These are phyloP conservation scores for Nycticorax nycticorax DNA, from an alignment of 2,113 vertebrate genomes.

Conservation along the genomic window DNA sequence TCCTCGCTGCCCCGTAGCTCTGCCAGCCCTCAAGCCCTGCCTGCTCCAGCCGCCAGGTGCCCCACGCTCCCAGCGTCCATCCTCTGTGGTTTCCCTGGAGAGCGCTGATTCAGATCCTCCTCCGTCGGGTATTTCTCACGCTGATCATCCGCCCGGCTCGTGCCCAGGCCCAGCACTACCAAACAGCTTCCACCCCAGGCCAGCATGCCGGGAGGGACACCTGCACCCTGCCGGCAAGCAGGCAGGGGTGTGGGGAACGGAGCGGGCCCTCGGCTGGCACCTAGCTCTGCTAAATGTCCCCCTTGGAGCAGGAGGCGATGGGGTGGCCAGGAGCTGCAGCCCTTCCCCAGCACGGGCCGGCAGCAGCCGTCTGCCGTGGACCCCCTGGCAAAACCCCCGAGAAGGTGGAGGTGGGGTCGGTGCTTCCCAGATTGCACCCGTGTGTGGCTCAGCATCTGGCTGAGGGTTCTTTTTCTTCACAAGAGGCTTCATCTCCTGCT, in stretches of 20 bases:
- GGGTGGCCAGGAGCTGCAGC: not conserved
- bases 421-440: fast-evolving
- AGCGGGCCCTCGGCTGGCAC: not conserved
- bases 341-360: not conserved
- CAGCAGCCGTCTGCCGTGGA: fast-evolving
- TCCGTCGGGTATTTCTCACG: fast-evolving
- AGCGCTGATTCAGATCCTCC: not conserved
- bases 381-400: not conserved
- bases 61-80: fast-evolving
- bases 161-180: not conserved
- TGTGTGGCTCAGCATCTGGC: fast-evolving
- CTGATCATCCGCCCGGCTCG: not conserved
- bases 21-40: not conserved
- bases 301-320: not conserved
- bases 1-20: fast-evolving
- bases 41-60: not conserved
- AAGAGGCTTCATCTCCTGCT: not conserved
- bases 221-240: not conserved
- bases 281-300: not conserved
- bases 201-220: not conserved
- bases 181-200: fast-evolving
- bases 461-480: not conserved
- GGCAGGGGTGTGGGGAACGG: fast-evolving
- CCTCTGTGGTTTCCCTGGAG: not conserved
- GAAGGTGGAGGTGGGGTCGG: not conserved